These are phyloP conservation scores for Halocynthia roretzi DNA, from an alignment of 23 tunicate species.

Conservation along the genomic window DNA sequence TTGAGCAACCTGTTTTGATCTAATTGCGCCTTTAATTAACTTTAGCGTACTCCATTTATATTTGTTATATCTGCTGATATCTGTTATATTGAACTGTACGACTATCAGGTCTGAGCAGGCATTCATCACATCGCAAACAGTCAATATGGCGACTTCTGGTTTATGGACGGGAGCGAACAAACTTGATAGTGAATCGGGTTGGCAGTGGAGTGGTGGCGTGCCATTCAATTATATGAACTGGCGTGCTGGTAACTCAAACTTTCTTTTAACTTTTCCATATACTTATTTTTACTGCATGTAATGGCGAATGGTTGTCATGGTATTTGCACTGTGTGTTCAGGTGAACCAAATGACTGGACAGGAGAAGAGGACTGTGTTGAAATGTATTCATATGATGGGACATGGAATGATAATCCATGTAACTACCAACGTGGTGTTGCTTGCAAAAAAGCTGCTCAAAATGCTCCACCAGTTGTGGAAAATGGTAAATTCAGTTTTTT, in stretches of 20 bases:
- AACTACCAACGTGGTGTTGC: slow-evolving; percentile 51
- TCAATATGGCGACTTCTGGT: slow-evolving; percentile 31
- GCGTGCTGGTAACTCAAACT: slow-evolving; percentile 49
- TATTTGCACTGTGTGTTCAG: slow-evolving; percentile 24
- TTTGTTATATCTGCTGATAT: no score
- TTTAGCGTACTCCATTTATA: no score
- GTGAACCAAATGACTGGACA: slow-evolving; percentile 77
- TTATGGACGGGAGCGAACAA: slow-evolving; percentile 88
- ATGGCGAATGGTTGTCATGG: neutral
- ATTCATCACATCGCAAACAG: slow-evolving; percentile 60
- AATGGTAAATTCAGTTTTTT: neutral
- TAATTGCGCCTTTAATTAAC: no score
- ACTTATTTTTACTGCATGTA: neutral
- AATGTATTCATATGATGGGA: slow-evolving; percentile 48
- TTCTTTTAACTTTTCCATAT: neutral
- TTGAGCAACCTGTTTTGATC: no score
- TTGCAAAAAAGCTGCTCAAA: slow-evolving; percentile 65
- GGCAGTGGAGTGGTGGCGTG: slow-evolving; percentile 73
- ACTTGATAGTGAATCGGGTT: slow-evolving; percentile 42
- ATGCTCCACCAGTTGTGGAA: slow-evolving; percentile 15
- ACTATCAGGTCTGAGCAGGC: slow-evolving; percentile 46
- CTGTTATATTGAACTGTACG: no score
- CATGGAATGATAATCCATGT: slow-evolving; percentile 81
- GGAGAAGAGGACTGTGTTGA: slow-evolving; percentile 73
- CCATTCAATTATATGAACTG: slow-evolving; percentile 69